Evolutionary conservation across 1,140 invertebrate genomes (phyloP).

Genomic region (Dendroctonus ponderosae): DNA sequence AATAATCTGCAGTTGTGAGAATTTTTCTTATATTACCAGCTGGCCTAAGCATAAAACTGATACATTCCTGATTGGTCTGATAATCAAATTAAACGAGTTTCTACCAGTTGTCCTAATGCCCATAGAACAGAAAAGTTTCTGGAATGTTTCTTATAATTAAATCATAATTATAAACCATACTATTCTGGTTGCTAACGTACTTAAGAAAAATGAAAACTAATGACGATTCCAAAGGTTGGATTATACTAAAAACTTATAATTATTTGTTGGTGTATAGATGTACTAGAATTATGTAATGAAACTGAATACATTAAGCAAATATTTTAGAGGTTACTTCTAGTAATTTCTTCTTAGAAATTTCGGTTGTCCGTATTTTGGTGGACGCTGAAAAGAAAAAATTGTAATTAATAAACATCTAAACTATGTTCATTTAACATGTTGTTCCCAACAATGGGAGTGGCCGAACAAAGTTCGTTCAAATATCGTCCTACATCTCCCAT

Average conservation of each 20-base stretch:
- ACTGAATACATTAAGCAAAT: constrained; percentile 20
- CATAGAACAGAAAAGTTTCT: constrained; percentile 23
- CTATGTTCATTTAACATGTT: too few relatives aligned
- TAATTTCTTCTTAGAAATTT: constrained; percentile 37
- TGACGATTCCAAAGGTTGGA: not conserved
- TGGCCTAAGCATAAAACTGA: not conserved
- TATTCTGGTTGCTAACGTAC: not conserved
- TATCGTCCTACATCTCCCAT: not conserved
- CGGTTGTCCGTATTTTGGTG: constrained; percentile 48
- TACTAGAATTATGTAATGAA: constrained; percentile 5
- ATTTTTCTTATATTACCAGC: not conserved
- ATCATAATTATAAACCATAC: not conserved
- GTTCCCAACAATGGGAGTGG: not conserved
- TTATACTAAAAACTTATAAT: constrained; percentile 4
- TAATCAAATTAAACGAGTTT: not conserved
- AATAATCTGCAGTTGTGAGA: not conserved
- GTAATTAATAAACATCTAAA: not conserved
- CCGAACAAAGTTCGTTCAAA: not conserved
- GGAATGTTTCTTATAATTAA: constrained; percentile 28
- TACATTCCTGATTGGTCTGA: not conserved
- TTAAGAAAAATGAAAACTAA: constrained; percentile 3
- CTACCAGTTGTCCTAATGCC: constrained; percentile 13
- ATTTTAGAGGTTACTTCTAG: constrained; percentile 13
- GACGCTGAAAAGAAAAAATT: constrained; percentile 46
- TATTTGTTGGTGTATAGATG: not conserved